phyloP scores from a whole-genome alignment of 2,797 vertebrate genomes.

The Coracias cyanogaster region DNA sequence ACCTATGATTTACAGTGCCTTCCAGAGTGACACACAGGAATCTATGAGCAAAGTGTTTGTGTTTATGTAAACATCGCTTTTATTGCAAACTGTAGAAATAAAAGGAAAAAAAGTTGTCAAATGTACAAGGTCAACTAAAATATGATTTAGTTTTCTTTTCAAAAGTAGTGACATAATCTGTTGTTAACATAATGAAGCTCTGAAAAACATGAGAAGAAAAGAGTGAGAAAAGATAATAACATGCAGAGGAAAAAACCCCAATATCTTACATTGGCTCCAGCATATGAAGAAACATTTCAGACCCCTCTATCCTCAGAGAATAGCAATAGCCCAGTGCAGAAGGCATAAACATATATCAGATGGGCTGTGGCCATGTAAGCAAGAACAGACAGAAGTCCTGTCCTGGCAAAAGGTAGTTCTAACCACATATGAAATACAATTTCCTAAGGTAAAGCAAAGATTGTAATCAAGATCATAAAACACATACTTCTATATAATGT shows the following conservation, averaged over 20 bases:
- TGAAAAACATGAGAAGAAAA: background rate
- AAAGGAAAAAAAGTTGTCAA: background rate
- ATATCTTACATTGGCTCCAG: background rate
- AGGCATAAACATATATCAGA: background rate
- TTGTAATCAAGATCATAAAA: background rate
- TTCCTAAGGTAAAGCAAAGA: background rate
- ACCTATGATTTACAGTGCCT: background rate
- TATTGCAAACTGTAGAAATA: background rate
- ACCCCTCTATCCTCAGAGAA: background rate
- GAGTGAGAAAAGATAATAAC: background rate
- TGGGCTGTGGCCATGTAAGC: background rate
- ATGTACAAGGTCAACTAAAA: background rate
- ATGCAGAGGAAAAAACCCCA: background rate
- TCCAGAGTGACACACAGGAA: background rate
- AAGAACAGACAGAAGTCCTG: background rate
- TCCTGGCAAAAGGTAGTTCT: background rate
- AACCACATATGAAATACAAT: background rate
- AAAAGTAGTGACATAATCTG: background rate
- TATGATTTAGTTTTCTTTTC: background rate
- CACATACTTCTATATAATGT: background rate
- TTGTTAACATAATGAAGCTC: background rate
- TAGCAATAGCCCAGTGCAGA: background rate
- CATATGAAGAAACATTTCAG: background rate
- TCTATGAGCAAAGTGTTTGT: background rate
- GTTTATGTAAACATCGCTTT: background rate